Evolutionary conservation across 2,113 vertebrate genomes (phyloP).

Genomic region (Chauna torquata): DNA sequence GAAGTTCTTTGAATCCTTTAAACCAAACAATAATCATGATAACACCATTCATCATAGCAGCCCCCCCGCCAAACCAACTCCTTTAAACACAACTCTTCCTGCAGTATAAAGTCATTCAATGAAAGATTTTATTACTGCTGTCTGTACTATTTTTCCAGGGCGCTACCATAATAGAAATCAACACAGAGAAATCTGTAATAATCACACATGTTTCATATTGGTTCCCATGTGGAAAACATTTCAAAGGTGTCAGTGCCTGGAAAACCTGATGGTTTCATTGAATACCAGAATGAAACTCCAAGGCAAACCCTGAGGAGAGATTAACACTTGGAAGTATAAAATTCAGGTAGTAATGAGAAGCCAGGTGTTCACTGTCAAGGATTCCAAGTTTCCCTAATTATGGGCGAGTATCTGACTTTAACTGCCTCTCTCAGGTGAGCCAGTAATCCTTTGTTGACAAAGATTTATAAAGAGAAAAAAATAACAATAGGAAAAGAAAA

Average conservation of each 20-base stretch:
- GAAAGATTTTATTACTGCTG: slow-evolving; percentile 28
- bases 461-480: slow-evolving; percentile 54
- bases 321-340: slow-evolving; percentile 60
- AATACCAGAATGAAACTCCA: slow-evolving; percentile 38
- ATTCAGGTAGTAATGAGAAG: slow-evolving; percentile 59
- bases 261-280: slow-evolving; percentile 39
- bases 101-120: neutral
- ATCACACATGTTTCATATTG: slow-evolving; percentile 47
- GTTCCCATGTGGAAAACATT: slow-evolving; percentile 51
- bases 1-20: neutral
- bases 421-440: slow-evolving; percentile 47
- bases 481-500: slow-evolving; percentile 40
- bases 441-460: slow-evolving; percentile 37
- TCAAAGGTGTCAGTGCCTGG: slow-evolving; percentile 42
- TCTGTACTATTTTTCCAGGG: slow-evolving; percentile 8
- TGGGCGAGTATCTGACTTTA: slow-evolving; percentile 39
- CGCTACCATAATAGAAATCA: slow-evolving; percentile 34
- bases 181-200: slow-evolving; percentile 46
- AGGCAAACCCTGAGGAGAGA: slow-evolving; percentile 58
- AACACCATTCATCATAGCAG: neutral
- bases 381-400: slow-evolving; percentile 63
- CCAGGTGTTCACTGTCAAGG: slow-evolving; percentile 55
- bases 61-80: neutral
- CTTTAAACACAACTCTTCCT: slow-evolving; percentile 33
- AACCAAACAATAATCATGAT: slow-evolving; percentile 16